Conservation (phyloP, 2,888 invertebrate genomes). For the Adelognathus sp. region DNA sequence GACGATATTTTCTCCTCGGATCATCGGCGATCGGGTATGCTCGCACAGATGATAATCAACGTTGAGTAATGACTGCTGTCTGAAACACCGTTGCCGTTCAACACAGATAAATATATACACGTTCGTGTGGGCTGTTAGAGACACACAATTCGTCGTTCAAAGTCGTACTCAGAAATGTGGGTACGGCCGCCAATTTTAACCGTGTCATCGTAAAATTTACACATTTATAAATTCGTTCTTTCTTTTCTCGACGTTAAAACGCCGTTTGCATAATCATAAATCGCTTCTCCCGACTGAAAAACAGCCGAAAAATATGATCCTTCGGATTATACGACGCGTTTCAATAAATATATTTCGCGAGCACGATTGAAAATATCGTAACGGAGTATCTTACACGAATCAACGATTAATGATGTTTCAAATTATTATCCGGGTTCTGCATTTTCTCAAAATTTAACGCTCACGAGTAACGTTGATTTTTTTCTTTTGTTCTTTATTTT, state of each 20-base stretch:
- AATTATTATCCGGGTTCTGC: background rate
- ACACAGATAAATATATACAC: constrained; percentile 44
- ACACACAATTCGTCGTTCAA: constrained; percentile 7
- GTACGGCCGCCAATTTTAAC: background rate
- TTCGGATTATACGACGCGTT: background rate
- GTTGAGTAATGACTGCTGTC: constrained; percentile 5
- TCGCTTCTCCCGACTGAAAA: background rate
- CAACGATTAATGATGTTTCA: background rate
- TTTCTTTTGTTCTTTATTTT: background rate
- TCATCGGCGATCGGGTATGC: constrained; percentile 29
- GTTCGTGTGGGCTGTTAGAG: constrained; percentile 12
- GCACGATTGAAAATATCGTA: background rate
- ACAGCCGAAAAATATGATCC: background rate
- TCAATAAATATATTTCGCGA: background rate
- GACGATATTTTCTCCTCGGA: constrained; percentile 64
- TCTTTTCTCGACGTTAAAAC: no score
- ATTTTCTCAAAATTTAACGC: background rate
- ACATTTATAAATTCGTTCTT: background rate
- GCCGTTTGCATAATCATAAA: no score
- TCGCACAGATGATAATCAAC: constrained; percentile 6
- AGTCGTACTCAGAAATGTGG: constrained; percentile 4
- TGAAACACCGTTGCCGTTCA: constrained; percentile 10
- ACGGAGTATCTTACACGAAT: background rate
- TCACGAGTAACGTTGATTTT: background rate
- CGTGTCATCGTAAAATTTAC: background rate